Base-by-base conservation (phyloP, 2,888 invertebrate species). In the Mythimna loreyi region DNA sequence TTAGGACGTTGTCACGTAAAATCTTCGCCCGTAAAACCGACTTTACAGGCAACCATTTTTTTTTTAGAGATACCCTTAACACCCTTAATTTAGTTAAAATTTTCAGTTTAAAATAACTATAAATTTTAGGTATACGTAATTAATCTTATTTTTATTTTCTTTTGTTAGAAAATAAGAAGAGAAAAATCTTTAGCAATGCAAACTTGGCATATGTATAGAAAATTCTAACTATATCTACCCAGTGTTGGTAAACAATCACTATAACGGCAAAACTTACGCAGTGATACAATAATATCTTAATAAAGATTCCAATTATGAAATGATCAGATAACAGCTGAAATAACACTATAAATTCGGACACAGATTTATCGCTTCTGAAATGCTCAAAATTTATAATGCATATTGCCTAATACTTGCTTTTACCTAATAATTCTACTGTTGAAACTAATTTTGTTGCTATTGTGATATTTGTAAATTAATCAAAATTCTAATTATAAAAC, bases 301-400 rank as follows among this genome's bases (percentile, higher is more conserved):
- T 33, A 25, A 23, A 57, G 13, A 60, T 52, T 28, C 43, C 57
- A 52, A 75, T 58, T 45, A 68, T 53, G 13, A 59, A 59, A 55
- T n/a, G 33, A 47, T 19, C 21, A 47, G 52, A 75, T 79, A 74
- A 52, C n/a, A n/a, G 13, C 47, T 67, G 16, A 59, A 57, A 67
- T 45, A 21, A 45, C 45, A 61, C 67, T 47, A 57, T 11, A 73
- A 25, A 60, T 52, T 50, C 47, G 9, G 36, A 55, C 28, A 73
- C 57, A 59, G 49, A 73, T 74, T 57, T 80, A 59, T 52, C 43
- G 68, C 68, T 67, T 67, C 76, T 52, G 56, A 75, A 74, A 61
- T 47, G 47, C 21, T 49, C 13, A 47, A 74, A 16, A 53, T 67
- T 33, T 47, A 8, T 25, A 79, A n/a, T 55, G 53, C 58, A 28